Percentiles rank a stretch among this genome's conserved stretches.
phyloP scores from a whole-genome alignment of 1,140 invertebrate genomes.

The Caenorhabditis remanei region DNA sequence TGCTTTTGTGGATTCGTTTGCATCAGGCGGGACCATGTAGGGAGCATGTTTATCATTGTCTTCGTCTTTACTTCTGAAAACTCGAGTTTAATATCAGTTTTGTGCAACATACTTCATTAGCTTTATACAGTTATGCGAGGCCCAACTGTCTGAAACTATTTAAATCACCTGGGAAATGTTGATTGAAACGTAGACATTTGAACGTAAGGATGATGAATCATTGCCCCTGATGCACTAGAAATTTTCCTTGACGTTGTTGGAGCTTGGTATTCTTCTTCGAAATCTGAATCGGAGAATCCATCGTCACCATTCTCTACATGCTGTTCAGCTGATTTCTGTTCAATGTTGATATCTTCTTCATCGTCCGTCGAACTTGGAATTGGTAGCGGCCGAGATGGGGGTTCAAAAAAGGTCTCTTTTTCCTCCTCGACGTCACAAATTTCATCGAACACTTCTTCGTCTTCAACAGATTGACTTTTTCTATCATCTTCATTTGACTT shows the following conservation, averaged over 20 bases:
- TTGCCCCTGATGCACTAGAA: background rate
- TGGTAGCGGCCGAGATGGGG: background rate
- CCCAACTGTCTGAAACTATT: no score
- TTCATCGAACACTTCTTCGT: constrained; percentile 43
- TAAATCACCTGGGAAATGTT: constrained; percentile 38
- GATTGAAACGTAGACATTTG: constrained; percentile 23
- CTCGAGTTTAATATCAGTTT: background rate
- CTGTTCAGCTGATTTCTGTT: background rate
- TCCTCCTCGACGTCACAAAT: constrained; percentile 3
- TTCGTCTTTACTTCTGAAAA: constrained; percentile 13
- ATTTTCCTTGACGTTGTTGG: constrained; percentile 15
- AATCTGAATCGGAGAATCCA: constrained; percentile 16
- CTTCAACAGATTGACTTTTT: constrained; percentile 17
- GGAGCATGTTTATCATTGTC: background rate
- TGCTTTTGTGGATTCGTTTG: constrained; percentile 15
- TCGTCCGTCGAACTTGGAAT: constrained; percentile 5
- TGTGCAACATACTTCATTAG: no score
- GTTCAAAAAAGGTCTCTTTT: background rate
- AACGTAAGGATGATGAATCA: constrained; percentile 21
- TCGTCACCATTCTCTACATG: background rate
- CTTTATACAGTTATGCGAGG: no score
- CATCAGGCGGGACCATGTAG: constrained; percentile 25
- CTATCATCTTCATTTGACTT: background rate
- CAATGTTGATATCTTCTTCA: background rate
- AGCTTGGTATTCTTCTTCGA: constrained; percentile 1